phyloP scores from a whole-genome alignment of 1,140 invertebrate genomes.

The Lamellibrachia luymesi region DNA sequence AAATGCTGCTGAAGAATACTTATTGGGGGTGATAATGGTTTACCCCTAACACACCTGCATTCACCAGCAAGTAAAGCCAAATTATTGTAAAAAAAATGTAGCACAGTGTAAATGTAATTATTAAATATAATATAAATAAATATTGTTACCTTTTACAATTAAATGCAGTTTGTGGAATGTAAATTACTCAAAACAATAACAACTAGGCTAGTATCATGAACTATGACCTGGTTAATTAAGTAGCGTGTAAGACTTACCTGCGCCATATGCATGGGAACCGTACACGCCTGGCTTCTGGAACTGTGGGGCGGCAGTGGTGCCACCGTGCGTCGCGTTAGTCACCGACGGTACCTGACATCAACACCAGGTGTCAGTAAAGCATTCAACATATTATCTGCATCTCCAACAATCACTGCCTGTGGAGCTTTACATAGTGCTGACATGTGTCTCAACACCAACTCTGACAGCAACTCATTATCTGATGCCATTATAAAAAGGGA shows the following conservation, averaged over 20 bases:
- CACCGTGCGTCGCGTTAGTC: constrained; percentile 55
- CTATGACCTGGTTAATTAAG: not conserved
- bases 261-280: constrained; percentile 49
- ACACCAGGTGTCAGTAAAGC: not conserved
- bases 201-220: not conserved
- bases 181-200: not conserved
- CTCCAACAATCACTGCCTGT: not conserved
- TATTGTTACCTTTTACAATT: not conserved
- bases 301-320: constrained; percentile 51
- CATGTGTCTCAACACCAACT: not conserved
- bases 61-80: too few relatives aligned
- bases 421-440: not conserved
- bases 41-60: too few relatives aligned
- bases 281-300: constrained; percentile 54
- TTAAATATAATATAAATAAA: not conserved
- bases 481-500: too few relatives aligned
- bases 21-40: too few relatives aligned
- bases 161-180: not conserved
- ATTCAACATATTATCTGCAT: not conserved
- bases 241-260: constrained; percentile 32
- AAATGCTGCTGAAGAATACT: too few relatives aligned
- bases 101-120: too few relatives aligned
- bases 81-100: too few relatives aligned
- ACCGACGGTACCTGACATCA: constrained; percentile 40
- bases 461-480: not conserved